Evolutionary conservation across 2,888 invertebrate genomes (phyloP).

Genomic region (Perithous albicinctus): DNA sequence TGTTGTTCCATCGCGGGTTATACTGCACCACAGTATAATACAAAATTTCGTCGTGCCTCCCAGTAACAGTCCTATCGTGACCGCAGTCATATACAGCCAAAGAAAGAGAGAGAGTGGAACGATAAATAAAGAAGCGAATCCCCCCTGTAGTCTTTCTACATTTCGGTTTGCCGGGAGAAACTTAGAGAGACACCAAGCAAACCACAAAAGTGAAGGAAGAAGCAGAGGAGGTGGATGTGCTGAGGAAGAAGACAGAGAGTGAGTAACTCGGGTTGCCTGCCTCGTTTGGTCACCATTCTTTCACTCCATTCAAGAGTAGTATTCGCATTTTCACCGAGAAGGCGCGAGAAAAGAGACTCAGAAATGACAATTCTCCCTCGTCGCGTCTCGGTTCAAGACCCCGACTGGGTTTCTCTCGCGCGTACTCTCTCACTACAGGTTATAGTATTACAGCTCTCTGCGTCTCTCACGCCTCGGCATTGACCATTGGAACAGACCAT

Average conservation of each 20-base stretch:
- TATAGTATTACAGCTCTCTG: constrained; percentile 1
- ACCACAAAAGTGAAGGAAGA: constrained; percentile 51
- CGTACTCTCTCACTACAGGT: constrained; percentile 22
- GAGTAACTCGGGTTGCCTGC: constrained; percentile 68
- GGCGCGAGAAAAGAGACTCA: constrained; percentile 33
- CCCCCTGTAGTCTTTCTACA: constrained; percentile 53
- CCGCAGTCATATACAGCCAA: constrained; percentile 48
- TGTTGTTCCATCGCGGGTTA: constrained; percentile 51
- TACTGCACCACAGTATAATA: constrained; percentile 46
- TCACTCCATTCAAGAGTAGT: constrained; percentile 75
- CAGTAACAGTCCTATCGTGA: constrained; percentile 40
- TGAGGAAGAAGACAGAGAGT: constrained; percentile 28
- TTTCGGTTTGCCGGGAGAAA: constrained; percentile 48
- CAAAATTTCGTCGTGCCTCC: constrained; percentile 70
- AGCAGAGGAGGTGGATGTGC: constrained; percentile 25
- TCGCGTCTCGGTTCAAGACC: constrained; percentile 33
- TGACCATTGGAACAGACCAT: constrained; percentile 78
- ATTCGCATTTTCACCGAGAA: constrained; percentile 77
- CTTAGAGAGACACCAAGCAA: constrained; percentile 55
- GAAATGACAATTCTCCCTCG: constrained; percentile 61
- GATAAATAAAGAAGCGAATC: constrained; percentile 14
- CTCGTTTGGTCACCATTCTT: constrained; percentile 80
- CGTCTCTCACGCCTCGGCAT: constrained; percentile 81
- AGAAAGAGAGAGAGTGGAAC: constrained; percentile 44
- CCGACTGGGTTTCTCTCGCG: constrained; percentile 49